Percentiles rank a stretch among this genome's conserved stretches.
These are phyloP conservation scores for Sylvia borin DNA, from an alignment of 2,797 vertebrate genomes.

Conservation along the genomic window DNA sequence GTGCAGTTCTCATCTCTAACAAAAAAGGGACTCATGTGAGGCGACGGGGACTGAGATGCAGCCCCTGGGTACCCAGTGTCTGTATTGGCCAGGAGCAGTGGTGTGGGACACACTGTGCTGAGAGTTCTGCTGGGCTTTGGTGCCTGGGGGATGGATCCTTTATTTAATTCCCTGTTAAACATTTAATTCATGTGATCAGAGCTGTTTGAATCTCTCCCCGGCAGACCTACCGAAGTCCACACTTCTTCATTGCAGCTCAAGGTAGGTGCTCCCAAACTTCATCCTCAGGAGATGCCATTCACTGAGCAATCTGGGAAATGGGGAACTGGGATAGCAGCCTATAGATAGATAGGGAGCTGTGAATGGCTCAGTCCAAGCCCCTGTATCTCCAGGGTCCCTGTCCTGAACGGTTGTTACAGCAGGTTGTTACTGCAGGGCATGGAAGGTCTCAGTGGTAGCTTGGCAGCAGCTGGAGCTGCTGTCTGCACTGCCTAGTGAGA, in stretches of 20 bases:
- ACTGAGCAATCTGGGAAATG: not conserved
- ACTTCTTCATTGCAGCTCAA: constrained; percentile 64
- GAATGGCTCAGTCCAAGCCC: not conserved
- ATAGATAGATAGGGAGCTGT: not conserved
- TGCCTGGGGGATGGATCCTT: not conserved
- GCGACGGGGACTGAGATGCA: not conserved
- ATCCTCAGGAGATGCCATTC: not conserved
- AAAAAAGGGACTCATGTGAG: not conserved
- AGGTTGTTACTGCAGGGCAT: not conserved
- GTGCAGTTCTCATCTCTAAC: not conserved
- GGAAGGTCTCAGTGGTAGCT: not conserved
- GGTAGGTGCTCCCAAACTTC: not conserved
- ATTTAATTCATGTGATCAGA: not conserved
- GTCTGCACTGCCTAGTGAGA: not conserved
- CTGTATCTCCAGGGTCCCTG: not conserved
- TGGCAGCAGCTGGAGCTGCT: not conserved
- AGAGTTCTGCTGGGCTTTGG: not conserved
- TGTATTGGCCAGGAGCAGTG: not conserved
- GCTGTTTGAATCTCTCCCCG: not conserved
- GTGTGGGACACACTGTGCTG: not conserved
- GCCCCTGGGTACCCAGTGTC: not conserved
- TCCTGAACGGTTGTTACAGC: not conserved
- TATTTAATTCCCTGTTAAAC: not conserved
- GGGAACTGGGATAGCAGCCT: not conserved
- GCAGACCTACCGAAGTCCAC: constrained; percentile 47